Evolutionary conservation across 2,113 vertebrate species (phyloP).

Genomic region (Anseranas semipalmata): DNA sequence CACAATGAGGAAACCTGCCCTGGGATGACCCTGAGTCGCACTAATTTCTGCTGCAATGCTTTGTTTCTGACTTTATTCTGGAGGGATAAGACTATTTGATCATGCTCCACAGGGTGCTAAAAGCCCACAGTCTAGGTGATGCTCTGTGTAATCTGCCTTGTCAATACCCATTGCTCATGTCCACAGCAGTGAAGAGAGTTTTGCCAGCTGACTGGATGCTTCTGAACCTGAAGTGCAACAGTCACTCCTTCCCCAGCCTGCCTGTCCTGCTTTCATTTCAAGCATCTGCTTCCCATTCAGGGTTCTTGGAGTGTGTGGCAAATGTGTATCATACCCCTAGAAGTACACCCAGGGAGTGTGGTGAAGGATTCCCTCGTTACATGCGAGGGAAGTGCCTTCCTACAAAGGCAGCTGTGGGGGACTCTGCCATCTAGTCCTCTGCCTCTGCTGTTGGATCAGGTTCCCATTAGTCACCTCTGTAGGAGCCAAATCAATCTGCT

Average conservation of each 20-base stretch:
- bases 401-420: not conserved
- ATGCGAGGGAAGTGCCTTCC: not conserved
- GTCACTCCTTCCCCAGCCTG: not conserved
- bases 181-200: not conserved
- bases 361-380: not conserved
- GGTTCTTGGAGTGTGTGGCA: not conserved
- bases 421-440: not conserved
- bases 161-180: slow-evolving; percentile 35
- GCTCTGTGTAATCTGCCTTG: slow-evolving; percentile 30
- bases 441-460: not conserved
- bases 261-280: not conserved
- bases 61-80: slow-evolving; percentile 41
- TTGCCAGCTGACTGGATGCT: slow-evolving; percentile 10
- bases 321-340: not conserved
- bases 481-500: slow-evolving; percentile 24
- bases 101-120: slow-evolving; percentile 39
- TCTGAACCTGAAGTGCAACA: not conserved
- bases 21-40: not conserved
- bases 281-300: not conserved
- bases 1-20: not conserved
- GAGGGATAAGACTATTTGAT: not conserved
- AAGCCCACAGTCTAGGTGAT: slow-evolving; percentile 9
- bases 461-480: slow-evolving; percentile 4
- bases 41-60: not conserved
- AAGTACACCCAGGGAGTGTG: accelerated